Percentiles rank a stretch among this genome's conserved stretches.
Evolutionary conservation across 2,113 vertebrate genomes (phyloP).

Genomic region (Glaucidium brasilianum): DNA sequence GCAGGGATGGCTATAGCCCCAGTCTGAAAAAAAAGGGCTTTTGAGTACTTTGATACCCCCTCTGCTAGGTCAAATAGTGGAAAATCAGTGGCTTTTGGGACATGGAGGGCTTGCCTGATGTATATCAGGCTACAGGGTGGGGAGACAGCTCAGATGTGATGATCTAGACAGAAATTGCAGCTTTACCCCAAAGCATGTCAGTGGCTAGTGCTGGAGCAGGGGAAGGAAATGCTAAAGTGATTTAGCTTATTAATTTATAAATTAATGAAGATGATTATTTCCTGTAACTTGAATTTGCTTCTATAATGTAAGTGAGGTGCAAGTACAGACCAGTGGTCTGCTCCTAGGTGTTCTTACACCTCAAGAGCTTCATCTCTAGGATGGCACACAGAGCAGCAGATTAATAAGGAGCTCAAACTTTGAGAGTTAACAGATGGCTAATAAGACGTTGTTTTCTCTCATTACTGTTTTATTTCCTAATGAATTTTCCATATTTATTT

Average conservation of each 20-base stretch:
- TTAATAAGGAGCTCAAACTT: neutral
- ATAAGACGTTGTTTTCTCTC: neutral
- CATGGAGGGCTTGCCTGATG: neutral
- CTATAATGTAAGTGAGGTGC: neutral
- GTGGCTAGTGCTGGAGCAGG: neutral
- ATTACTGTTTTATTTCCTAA: neutral
- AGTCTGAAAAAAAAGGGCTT: neutral
- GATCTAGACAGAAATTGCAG: neutral
- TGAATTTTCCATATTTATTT: neutral
- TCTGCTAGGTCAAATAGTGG: neutral
- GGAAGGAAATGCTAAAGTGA: neutral
- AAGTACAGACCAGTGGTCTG: neutral
- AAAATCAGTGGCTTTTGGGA: neutral
- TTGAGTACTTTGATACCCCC: neutral
- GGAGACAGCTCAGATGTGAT: neutral
- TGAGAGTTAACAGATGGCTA: neutral
- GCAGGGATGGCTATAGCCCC: neutral
- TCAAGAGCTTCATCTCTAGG: neutral
- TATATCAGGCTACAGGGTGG: neutral
- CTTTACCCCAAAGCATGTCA: neutral
- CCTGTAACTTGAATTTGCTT: neutral
- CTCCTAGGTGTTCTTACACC: neutral
- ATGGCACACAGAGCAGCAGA: neutral
- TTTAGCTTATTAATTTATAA: neutral
- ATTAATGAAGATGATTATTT: neutral